Conservation (phyloP, 2,888 invertebrate species). For the Drosophila buzzatii region DNA sequence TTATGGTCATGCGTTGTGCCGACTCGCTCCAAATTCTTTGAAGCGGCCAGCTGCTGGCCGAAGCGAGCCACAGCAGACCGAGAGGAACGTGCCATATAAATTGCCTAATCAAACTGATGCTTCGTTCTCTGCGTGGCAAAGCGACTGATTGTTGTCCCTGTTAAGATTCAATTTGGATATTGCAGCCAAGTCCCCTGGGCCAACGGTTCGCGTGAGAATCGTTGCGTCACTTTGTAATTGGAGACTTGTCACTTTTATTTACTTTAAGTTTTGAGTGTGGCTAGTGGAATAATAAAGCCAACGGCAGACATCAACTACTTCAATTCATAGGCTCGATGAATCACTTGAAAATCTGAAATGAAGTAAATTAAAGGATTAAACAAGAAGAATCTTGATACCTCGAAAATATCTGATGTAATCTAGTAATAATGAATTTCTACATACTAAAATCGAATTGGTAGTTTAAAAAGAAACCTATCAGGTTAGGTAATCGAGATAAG, state of each 20-base stretch:
- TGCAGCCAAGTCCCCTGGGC: slow-evolving; percentile 47
- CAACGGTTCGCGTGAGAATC: slow-evolving; percentile 6
- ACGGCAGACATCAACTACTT: background rate
- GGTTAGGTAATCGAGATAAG: background rate
- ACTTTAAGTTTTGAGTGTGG: background rate
- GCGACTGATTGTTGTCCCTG: slow-evolving; percentile 51
- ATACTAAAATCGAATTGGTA: background rate
- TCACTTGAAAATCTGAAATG: too few species aligned
- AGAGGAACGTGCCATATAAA: slow-evolving; percentile 84
- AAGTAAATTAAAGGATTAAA: background rate
- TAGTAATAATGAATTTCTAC: background rate
- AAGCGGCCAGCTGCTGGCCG: slow-evolving; percentile 32
- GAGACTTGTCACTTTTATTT: slow-evolving; percentile 19
- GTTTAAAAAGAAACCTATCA: background rate
- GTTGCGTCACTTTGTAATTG: slow-evolving; percentile 28
- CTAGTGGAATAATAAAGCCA: background rate
- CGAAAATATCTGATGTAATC: background rate
- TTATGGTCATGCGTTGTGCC: slow-evolving; percentile 76
- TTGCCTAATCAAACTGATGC: slow-evolving; percentile 82
- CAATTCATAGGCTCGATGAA: background rate
- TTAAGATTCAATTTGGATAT: slow-evolving; percentile 67
- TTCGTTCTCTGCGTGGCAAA: slow-evolving; percentile 40
- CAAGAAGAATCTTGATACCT: background rate
- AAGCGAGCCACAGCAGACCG: slow-evolving; percentile 9
- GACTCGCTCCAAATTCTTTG: slow-evolving; percentile 80